Evolutionary conservation across 2,888 invertebrate genomes (phyloP), one percentile per base, ranked within the genome.

Genomic region (Laothoe populi): DNA sequence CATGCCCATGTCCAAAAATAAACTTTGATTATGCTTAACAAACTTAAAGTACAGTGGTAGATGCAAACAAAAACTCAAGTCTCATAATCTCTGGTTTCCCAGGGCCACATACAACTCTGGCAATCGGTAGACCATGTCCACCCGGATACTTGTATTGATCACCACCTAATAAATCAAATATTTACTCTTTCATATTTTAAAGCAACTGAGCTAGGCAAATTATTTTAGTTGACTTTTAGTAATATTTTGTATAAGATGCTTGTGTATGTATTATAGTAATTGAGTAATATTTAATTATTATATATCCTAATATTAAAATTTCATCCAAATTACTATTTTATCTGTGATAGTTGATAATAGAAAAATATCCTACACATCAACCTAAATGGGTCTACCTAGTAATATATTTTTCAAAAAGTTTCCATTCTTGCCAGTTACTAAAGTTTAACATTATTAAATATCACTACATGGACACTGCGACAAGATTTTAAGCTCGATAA

Each of bases 401-500:
- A 53, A 53, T 53, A 53, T 19, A 53, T 31, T 53, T 53, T 53
- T 35, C 53, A 53, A 53, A 53, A 53, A 53, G 16, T 11, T 53
- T 53, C 31, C 35, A 35, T 35, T 31, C 11, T 53, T 10, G 19
- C 19, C 31, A 19, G 53, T 19, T 31, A 53, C 11, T 53, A 53
- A 19, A 19, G 31, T 31, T 53, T 35, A 53, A 53, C 19, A 53
- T 31, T 35, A 35, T 35, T 11, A 35, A 8, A 31, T 35, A 53
- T 35, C 31, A 19, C 35, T 19, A 53, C 19, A 19, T 35, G 53
- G 53, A 35, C 35, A 53, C 53, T 53, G 53, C 35, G 53, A 35
- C 48, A 53, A 35, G 35, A 53, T 53, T 11, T 53, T 53, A 53
- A 53, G 53, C 53, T 53, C 53, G 53, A 53, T 53, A 19, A 53